Percentiles rank a stretch among this genome's conserved stretches.
Conservation (phyloP, 2,113 vertebrate species). For the Pteropus alecto region DNA sequence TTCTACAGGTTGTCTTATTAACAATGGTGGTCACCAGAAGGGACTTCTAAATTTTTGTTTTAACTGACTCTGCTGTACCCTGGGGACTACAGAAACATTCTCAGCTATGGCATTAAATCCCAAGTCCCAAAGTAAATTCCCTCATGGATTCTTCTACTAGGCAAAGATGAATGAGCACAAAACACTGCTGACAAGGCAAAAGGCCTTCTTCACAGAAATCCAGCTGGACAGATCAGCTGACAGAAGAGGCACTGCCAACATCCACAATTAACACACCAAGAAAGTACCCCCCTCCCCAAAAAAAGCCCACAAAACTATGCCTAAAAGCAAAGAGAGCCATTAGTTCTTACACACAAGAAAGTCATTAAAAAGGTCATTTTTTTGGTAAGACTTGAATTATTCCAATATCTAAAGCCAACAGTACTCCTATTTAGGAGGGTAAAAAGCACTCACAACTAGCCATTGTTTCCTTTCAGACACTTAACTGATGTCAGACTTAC, state of each 20-base stretch:
- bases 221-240: slow-evolving; percentile 32
- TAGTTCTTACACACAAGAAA: slow-evolving; percentile 31
- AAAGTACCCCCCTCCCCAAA: neutral
- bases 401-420: neutral
- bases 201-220: slow-evolving; percentile 9
- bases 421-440: neutral
- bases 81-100: neutral
- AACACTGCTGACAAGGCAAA: neutral
- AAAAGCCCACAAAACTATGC: neutral
- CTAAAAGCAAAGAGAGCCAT: slow-evolving; percentile 11
- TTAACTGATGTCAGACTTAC: slow-evolving; percentile 47
- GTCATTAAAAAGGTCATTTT: neutral
- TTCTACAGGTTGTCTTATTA: neutral
- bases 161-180: slow-evolving; percentile 10
- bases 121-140: neutral
- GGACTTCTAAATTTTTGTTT: neutral
- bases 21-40: neutral
- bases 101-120: neutral
- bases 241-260: slow-evolving; percentile 39
- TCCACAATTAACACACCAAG: neutral
- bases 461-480: slow-evolving; percentile 39
- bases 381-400: neutral
- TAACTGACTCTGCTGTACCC: neutral
- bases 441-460: slow-evolving; percentile 30
- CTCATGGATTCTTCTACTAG: neutral